Evolutionary conservation across 1,140 invertebrate genomes (phyloP).

Genomic region (Drosophila tsacasi): DNA sequence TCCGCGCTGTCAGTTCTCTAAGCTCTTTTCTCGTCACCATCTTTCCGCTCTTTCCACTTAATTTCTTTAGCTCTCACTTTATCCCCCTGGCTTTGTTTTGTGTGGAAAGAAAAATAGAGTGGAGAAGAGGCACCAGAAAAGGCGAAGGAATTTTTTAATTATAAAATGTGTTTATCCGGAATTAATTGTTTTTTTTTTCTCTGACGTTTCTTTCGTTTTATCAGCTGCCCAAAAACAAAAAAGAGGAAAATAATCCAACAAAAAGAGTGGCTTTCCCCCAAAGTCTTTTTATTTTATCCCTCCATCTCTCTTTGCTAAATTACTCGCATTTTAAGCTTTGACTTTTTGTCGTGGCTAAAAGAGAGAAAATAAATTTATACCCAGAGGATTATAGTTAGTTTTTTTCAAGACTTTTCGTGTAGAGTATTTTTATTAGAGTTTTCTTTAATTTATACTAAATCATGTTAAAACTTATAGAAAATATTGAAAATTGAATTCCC

Average conservation of each 20-base stretch:
- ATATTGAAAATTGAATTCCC: background rate
- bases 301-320: constrained; percentile 39
- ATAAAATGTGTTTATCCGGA: constrained; percentile 83
- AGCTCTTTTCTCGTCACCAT: constrained; percentile 42
- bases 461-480: background rate
- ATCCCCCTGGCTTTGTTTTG: constrained; percentile 43
- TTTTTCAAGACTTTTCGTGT: background rate
- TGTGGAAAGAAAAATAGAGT: constrained; percentile 31
- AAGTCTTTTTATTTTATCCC: constrained; percentile 41
- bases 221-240: constrained; percentile 37
- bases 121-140: constrained; percentile 15
- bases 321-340: constrained; percentile 53
- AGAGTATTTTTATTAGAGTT: background rate
- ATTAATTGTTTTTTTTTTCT: constrained; percentile 70
- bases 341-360: constrained; percentile 36
- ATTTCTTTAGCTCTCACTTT: constrained; percentile 60
- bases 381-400: constrained; percentile 24
- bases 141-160: constrained; percentile 79
- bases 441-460: background rate
- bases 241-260: constrained; percentile 26
- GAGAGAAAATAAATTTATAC: constrained; percentile 12
- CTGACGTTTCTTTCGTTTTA: constrained; percentile 15
- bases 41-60: constrained; percentile 58
- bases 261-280: constrained; percentile 29
- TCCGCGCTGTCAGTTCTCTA: constrained; percentile 57